phyloP scores from a whole-genome alignment of 23 tunicate species.

The Botrylloides violaceus region DNA sequence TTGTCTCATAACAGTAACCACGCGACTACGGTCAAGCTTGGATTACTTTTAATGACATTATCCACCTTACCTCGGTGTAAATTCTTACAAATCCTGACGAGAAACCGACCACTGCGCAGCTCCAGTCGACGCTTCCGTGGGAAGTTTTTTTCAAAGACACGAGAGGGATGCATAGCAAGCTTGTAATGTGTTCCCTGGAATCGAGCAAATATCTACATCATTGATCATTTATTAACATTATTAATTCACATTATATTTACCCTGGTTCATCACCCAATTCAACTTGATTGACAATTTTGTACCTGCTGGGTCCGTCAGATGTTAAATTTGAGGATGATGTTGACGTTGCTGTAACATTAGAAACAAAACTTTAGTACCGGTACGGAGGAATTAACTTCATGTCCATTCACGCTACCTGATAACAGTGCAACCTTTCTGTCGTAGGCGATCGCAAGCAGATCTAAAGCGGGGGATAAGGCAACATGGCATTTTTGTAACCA shows the following conservation, averaged over 20 bases:
- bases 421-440: conserved; percentile 48
- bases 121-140: conserved; percentile 78
- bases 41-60: too few relatives aligned
- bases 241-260: neutral
- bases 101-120: conserved; percentile 61
- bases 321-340: neutral
- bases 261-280: conserved; percentile 7
- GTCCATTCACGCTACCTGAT: conserved; percentile 37
- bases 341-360: neutral
- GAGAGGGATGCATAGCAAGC: conserved; percentile 67
- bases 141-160: conserved; percentile 67
- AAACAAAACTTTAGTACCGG: too few relatives aligned
- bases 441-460: conserved; percentile 40
- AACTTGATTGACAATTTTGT: conserved; percentile 6
- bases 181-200: conserved; percentile 52
- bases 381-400: too few relatives aligned
- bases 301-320: neutral
- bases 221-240: neutral
- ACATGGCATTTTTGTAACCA: conserved; percentile 53
- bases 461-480: conserved; percentile 37
- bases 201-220: neutral
- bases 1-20: too few relatives aligned
- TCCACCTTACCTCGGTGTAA: conserved; percentile 83
- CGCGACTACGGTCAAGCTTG: too few relatives aligned
- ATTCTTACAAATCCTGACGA: conserved; percentile 69